phyloP scores from a whole-genome alignment of 2,797 vertebrate genomes.

The Valencia hispanica region DNA sequence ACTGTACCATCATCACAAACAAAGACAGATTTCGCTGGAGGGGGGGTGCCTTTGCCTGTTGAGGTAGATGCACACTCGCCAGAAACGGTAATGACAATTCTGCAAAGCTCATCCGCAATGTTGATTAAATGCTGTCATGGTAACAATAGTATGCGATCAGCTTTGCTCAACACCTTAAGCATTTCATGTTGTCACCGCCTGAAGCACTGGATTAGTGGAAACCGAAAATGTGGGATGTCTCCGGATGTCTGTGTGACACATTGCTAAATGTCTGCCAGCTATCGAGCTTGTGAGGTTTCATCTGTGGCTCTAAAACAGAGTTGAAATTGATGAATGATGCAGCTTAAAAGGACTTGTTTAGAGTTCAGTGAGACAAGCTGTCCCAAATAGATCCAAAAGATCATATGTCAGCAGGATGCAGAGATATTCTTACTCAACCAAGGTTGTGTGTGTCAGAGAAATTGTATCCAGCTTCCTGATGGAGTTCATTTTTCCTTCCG shows the following conservation, averaged over 20 bases:
- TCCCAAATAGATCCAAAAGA: slow-evolving; percentile 82
- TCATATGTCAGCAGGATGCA: slow-evolving; percentile 84
- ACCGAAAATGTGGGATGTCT: slow-evolving; percentile 58
- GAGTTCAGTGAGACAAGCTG: slow-evolving; percentile 79
- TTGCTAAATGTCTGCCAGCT: slow-evolving; percentile 70
- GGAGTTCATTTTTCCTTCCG: slow-evolving; percentile 81
- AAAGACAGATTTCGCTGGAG: slow-evolving; percentile 62
- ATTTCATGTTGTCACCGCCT: slow-evolving; percentile 57
- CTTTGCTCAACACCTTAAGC: slow-evolving; percentile 44
- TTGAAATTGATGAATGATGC: slow-evolving; percentile 84
- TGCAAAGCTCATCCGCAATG: slow-evolving; percentile 44
- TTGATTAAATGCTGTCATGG: slow-evolving; percentile 67
- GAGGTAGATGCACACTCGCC: slow-evolving; percentile 32
- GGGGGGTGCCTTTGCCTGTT: slow-evolving; percentile 14
- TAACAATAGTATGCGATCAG: slow-evolving; percentile 55
- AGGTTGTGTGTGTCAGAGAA: slow-evolving; percentile 85
- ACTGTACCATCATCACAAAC: slow-evolving; percentile 71
- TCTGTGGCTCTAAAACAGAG: slow-evolving; percentile 68
- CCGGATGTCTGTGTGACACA: slow-evolving; percentile 57
- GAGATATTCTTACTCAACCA: slow-evolving; percentile 82
- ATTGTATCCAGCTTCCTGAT: slow-evolving; percentile 84
- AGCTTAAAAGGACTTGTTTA: slow-evolving; percentile 80
- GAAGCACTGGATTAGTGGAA: slow-evolving; percentile 63
- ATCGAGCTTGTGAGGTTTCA: slow-evolving; percentile 71
- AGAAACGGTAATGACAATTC: slow-evolving; percentile 41